Evolutionary conservation across 2,113 vertebrate species (phyloP).

Genomic region (Aix galericulata): DNA sequence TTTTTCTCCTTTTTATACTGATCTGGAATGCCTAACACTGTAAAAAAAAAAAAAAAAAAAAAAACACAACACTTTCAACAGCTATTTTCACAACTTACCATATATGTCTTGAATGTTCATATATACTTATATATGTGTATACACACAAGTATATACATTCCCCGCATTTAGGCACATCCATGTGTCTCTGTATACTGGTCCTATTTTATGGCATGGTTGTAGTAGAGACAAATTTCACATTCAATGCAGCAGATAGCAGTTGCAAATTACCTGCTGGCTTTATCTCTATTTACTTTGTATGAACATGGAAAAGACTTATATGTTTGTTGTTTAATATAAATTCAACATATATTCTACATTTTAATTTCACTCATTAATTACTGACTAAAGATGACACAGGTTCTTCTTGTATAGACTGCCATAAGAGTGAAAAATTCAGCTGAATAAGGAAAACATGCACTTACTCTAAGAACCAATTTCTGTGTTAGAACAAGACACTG

Average conservation of each 20-base stretch:
- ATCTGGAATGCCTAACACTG: neutral
- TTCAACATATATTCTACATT: slow-evolving; percentile 60
- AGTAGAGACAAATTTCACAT: neutral
- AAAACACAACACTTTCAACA: neutral
- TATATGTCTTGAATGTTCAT: neutral
- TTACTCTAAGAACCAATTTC: slow-evolving; percentile 23
- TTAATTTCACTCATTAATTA: slow-evolving; percentile 60
- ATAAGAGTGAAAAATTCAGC: neutral
- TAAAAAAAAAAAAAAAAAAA: neutral
- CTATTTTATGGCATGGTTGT: neutral
- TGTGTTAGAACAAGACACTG: neutral
- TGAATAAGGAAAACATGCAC: slow-evolving; percentile 11
- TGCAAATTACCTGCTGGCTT: slow-evolving; percentile 20
- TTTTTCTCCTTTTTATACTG: neutral
- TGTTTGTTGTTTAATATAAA: slow-evolving; percentile 29
- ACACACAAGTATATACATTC: neutral
- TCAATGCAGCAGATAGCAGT: neutral
- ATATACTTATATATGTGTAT: neutral
- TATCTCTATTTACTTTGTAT: slow-evolving; percentile 42
- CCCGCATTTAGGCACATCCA: neutral
- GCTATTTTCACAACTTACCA: neutral
- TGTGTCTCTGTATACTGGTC: neutral
- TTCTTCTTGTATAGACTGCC: neutral
- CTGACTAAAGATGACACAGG: neutral
- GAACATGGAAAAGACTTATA: slow-evolving; percentile 35